These are phyloP conservation scores for Danio jaintianensis DNA, from an alignment of 2,797 vertebrate species.

Conservation along the genomic window DNA sequence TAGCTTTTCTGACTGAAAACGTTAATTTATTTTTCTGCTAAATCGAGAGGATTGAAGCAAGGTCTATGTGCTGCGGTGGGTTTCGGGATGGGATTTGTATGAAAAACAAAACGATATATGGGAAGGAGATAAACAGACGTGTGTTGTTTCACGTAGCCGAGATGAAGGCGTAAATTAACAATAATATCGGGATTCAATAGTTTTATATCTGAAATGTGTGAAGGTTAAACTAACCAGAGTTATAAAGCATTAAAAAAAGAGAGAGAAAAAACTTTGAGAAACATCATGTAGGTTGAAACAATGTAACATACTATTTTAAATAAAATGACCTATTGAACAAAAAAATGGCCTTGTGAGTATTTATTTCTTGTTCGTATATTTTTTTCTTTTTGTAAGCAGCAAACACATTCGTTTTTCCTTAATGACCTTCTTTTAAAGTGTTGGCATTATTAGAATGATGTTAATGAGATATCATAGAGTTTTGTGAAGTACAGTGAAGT, in stretches of 20 bases:
- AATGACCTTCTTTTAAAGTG: too few species aligned
- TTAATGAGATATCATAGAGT: background rate
- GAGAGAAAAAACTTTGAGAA: conserved; percentile 76
- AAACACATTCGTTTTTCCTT: too few species aligned
- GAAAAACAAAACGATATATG: conserved; percentile 22
- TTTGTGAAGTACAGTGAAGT: background rate
- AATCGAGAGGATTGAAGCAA: conserved; percentile 25
- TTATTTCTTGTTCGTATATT: background rate
- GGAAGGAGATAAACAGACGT: conserved; percentile 58
- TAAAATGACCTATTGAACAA: conserved; percentile 94
- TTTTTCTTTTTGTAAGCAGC: too few species aligned
- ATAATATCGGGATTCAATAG: conserved; percentile 66
- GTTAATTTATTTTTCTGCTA: conserved; percentile 77
- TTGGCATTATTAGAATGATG: too few species aligned
- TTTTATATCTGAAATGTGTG: conserved; percentile 81
- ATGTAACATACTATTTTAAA: conserved; percentile 99
- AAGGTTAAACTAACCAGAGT: conserved; percentile 80
- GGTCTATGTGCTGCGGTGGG: conserved; percentile 15
- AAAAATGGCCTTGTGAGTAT: conserved; percentile 24
- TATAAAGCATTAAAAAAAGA: conserved; percentile 52
- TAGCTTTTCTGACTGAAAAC: conserved; percentile 68
- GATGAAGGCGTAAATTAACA: conserved; percentile 68
- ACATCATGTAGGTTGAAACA: conserved; percentile 95
- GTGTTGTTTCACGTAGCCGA: conserved; percentile 70
- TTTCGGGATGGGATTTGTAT: background rate